Base-by-base conservation (phyloP, 64 coral and sea anemone genomes). In the Pachyseris speciosa region DNA sequence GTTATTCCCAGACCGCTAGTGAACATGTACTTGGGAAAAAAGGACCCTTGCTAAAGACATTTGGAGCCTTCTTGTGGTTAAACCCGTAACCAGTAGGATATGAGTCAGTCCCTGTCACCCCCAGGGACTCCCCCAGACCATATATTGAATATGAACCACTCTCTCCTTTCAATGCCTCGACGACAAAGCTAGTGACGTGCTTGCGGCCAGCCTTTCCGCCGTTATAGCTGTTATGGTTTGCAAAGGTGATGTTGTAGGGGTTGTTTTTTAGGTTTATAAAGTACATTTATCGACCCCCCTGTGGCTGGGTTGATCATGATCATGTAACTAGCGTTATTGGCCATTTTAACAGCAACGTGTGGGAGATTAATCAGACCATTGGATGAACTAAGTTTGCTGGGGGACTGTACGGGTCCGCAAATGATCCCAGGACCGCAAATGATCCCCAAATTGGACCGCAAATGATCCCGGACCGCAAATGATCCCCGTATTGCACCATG, bases 1-100 rank as follows among this genome's bases (percentile, higher is more conserved):
- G 4, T 31, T 20, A 40, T 25, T 52, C 28, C 86, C 77, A 2
- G 37, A 1, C 74, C 78, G 93, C 88, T 27, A 83, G 91, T 32
- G 80, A 83, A 24, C 94, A 91, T 8, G 94, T 81, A 87, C 91
- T 88, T 0, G 95, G 95, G 25, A 98, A 98, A 44, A 98, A 98
- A 5, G 95, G 95, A 2, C 95, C 95, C 38, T 83, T 70, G 7
- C 12, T 3, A 66, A 87, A 17, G 2, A 41, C 84, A 29, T 65
- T 47, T 27, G 84, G 53, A 16, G 72, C 45, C 11, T 69, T 84
- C 7, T 91, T 75, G 12, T 93, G 65, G 11, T 66, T 69, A 43
- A 98, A 94, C 0, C 95, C 95, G 47, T 98, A 98, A 19, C 95
- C 95, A 0, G 95, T 94, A 4, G 95, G 91, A 63, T 94, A 91